Conservation (phyloP, 1,140 invertebrate species). For the Eriosoma lanigerum region DNA sequence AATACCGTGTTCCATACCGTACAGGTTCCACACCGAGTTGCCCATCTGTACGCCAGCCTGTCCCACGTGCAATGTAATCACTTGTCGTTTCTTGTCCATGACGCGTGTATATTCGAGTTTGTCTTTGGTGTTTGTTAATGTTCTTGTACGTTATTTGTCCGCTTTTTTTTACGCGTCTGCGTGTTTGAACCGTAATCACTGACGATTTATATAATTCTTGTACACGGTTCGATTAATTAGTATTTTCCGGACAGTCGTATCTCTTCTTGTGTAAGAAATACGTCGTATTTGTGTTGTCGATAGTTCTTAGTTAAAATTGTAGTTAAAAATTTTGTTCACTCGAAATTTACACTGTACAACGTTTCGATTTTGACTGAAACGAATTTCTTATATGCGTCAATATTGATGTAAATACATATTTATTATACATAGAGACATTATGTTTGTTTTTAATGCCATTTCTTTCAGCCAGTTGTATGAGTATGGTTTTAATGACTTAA, state of each 20-base stretch:
- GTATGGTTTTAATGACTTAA: too few relatives aligned
- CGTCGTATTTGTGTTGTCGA: not conserved
- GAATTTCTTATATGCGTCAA: not conserved
- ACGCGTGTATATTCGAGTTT: not conserved
- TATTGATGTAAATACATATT: not conserved
- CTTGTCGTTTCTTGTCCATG: constrained; percentile 48
- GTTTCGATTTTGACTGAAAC: not conserved
- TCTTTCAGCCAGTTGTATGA: not conserved
- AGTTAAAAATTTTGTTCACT: not conserved
- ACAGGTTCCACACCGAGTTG: constrained; percentile 78
- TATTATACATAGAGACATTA: not conserved
- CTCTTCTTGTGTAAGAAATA: too few relatives aligned
- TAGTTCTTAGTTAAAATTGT: not conserved
- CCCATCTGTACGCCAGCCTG: constrained; percentile 88
- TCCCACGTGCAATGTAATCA: constrained; percentile 52
- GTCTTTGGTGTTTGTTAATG: not conserved
- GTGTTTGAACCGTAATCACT: not conserved
- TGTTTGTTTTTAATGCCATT: not conserved
- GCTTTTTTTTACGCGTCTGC: too few relatives aligned
- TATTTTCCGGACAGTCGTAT: not conserved
- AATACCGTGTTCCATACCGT: constrained; percentile 82
- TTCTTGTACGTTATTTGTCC: not conserved
- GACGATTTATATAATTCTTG: not conserved
- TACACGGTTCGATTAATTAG: too few relatives aligned
- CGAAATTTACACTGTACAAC: not conserved